Conservation (phyloP, 2,797 vertebrate species). For the Chromobotia macracanthus region DNA sequence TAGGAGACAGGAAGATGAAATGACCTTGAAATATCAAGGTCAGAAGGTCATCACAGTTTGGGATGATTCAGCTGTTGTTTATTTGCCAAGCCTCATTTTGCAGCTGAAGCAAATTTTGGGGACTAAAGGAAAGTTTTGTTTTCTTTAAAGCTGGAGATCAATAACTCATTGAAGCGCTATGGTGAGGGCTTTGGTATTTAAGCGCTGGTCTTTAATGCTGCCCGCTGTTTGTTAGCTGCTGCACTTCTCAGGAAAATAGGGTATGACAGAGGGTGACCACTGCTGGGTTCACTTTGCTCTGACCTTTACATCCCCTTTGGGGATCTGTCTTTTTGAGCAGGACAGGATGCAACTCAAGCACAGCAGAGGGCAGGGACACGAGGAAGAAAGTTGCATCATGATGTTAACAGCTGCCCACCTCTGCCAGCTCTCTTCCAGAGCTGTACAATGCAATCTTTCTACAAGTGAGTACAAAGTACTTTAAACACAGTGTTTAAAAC, state of each 20-base stretch:
- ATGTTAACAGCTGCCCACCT: slow-evolving; percentile 18
- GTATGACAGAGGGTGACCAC: slow-evolving; percentile 66
- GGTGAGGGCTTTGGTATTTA: slow-evolving; percentile 54
- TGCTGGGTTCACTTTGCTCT: slow-evolving; percentile 54
- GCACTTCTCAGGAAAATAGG: slow-evolving; percentile 48
- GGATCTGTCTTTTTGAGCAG: slow-evolving; percentile 39
- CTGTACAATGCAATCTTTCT: too few species aligned
- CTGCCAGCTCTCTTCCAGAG: slow-evolving; percentile 12
- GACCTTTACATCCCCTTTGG: slow-evolving; percentile 60
- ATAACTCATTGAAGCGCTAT: slow-evolving; percentile 47
- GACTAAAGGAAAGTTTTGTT: slow-evolving; percentile 41
- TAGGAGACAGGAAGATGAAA: slow-evolving; percentile 1
- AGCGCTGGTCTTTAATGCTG: slow-evolving; percentile 53
- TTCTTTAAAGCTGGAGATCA: slow-evolving; percentile 49
- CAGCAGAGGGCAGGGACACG: slow-evolving; percentile 28
- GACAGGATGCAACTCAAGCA: slow-evolving; percentile 49
- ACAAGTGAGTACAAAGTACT: slow-evolving; percentile 18
- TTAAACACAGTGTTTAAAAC: slow-evolving; percentile 21
- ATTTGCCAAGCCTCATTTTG: background rate
- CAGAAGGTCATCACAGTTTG: background rate
- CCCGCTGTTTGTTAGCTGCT: background rate
- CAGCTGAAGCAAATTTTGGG: background rate
- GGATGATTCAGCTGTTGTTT: background rate
- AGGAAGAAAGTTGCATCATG: slow-evolving; percentile 23
- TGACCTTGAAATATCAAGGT: slow-evolving; percentile 11